phyloP scores from a whole-genome alignment of 2,797 vertebrate species.

The Argentina silus region DNA sequence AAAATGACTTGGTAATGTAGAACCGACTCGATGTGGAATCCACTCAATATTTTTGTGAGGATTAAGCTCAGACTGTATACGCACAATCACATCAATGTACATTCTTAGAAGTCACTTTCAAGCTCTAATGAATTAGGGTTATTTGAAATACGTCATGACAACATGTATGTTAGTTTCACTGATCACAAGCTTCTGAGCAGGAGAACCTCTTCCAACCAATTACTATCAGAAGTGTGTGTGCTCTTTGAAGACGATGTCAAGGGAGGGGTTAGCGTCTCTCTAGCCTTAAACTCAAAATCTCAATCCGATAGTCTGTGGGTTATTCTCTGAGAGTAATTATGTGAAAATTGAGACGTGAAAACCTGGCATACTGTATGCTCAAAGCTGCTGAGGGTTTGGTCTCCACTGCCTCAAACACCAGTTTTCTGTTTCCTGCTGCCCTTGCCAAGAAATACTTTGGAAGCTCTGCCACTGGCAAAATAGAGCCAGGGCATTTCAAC shows the following conservation, averaged over 20 bases:
- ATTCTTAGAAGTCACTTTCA: not conserved
- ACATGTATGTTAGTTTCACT: not conserved
- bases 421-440: constrained; percentile 29
- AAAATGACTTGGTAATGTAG: not conserved
- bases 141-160: not conserved
- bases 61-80: not conserved
- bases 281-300: not conserved
- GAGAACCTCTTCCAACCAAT: not conserved
- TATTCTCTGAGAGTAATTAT: constrained; percentile 3
- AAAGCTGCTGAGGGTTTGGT: constrained; percentile 26
- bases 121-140: not conserved
- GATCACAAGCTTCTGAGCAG: not conserved
- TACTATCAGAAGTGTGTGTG: not conserved
- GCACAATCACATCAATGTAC: not conserved
- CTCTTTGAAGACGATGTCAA: constrained; percentile 16
- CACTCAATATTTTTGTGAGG: not conserved
- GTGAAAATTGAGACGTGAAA: not conserved
- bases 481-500: constrained; percentile 42
- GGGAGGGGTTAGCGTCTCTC: constrained; percentile 5
- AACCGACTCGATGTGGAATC: not conserved
- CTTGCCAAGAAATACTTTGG: constrained; percentile 31
- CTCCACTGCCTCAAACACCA: constrained; percentile 5
- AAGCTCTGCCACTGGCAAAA: constrained; percentile 30
- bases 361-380: not conserved
- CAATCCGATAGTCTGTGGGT: not conserved